Percentiles rank a stretch among this genome's conserved stretches.
Evolutionary conservation across 2,797 vertebrate genomes (phyloP).

Genomic region (Ciconia nigra): DNA sequence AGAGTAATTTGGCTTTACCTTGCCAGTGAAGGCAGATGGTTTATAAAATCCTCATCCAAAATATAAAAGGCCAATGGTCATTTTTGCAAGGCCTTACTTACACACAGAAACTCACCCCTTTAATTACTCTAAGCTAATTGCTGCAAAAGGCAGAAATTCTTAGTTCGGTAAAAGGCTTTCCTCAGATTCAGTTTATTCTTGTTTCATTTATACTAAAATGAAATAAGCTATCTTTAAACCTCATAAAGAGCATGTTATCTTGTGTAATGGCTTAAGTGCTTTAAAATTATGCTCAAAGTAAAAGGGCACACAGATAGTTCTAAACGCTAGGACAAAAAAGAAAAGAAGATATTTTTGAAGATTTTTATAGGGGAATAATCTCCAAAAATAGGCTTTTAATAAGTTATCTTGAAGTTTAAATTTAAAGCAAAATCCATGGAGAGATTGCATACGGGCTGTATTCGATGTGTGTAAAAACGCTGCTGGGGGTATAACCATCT

Average conservation of each 20-base stretch:
- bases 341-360: neutral
- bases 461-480: neutral
- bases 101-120: neutral
- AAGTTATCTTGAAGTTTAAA: neutral
- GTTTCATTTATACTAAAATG: neutral
- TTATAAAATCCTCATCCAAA: neutral
- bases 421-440: neutral
- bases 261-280: neutral
- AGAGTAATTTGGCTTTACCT: neutral
- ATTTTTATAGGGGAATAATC: neutral
- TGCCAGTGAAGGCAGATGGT: neutral
- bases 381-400: neutral
- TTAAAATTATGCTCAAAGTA: neutral
- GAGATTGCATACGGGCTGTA: neutral
- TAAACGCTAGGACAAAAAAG: neutral
- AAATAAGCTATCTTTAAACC: neutral
- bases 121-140: neutral
- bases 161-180: neutral
- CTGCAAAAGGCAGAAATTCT: neutral
- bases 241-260: neutral
- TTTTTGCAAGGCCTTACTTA: neutral
- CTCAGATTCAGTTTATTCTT: neutral
- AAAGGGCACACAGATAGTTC: neutral
- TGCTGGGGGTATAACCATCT: neutral
- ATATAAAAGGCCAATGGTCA: neutral